phyloP scores from a whole-genome alignment of 1,140 invertebrate species.

The Drosophila pruinosa region DNA sequence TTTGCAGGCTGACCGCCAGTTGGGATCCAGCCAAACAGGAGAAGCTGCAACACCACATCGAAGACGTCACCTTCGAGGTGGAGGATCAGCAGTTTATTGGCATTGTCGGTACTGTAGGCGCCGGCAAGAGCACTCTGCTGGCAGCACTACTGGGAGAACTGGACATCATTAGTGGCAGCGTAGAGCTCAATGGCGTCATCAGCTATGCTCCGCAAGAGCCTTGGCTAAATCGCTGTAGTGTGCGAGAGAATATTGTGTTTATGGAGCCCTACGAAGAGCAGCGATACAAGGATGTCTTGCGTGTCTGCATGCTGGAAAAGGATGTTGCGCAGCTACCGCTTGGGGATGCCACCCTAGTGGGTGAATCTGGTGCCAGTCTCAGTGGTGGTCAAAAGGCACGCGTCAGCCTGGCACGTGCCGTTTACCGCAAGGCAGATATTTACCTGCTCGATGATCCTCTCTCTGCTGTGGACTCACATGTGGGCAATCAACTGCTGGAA shows the following conservation, averaged over 20 bases:
- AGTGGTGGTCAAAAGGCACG: constrained; percentile 92
- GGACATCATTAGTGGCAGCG: constrained; percentile 85
- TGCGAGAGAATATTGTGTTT: constrained; percentile 93
- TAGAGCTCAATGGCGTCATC: constrained; percentile 87
- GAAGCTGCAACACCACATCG: constrained; percentile 80
- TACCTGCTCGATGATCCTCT: constrained; percentile 92
- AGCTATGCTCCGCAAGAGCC: constrained; percentile 91
- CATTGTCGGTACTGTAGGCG: constrained; percentile 91
- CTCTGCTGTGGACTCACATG: constrained; percentile 91
- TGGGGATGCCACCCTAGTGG: constrained; percentile 91
- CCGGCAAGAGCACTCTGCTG: constrained; percentile 90
- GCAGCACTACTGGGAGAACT: constrained; percentile 89
- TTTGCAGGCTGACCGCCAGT: constrained; percentile 82
- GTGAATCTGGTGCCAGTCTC: constrained; percentile 89
- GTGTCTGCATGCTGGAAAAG: constrained; percentile 85
- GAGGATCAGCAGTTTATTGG: constrained; percentile 85
- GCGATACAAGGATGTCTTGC: constrained; percentile 85
- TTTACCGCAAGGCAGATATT: constrained; percentile 86
- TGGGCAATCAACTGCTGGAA: constrained; percentile 90
- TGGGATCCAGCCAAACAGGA: constrained; percentile 77
- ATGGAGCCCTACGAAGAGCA: constrained; percentile 86
- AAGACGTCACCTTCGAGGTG: constrained; percentile 83
- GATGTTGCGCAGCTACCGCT: constrained; percentile 85
- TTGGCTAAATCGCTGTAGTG: constrained; percentile 86
- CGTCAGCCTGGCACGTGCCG: constrained; percentile 85